Base-by-base conservation (phyloP, 2,888 invertebrate genomes). In the Prosapia bicincta region DNA sequence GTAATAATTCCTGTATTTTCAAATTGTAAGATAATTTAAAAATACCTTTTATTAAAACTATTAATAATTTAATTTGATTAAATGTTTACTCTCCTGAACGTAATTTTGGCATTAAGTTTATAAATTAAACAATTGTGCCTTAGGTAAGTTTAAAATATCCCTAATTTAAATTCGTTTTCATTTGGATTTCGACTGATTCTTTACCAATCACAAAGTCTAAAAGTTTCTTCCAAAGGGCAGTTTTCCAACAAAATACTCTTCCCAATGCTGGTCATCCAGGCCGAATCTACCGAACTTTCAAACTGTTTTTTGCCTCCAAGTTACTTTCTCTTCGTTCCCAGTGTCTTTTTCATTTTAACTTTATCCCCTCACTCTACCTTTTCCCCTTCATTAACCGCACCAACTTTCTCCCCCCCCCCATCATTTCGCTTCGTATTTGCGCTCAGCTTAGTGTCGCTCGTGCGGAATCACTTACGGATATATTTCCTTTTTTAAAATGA, bases 311-410 rank as follows among this genome's bases (percentile, higher is more conserved):
- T 20, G 20, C 54, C 20, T 54, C 3, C n/a, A 54, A 54, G 20
- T 54, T 54, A 54, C 54, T 20, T 54, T 54, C 54, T 54, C 20
- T 54, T 54, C 80, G 79, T 79, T 77, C 76, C 24, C 15, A 2
- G 32, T 38, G 38, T 38, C 38, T 70, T 43, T 70, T 38, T 70
- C 25, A 26, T 70, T 70, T 30, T 70, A 26, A 30, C 66, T 72
- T 74, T 77, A 28, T 69, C 76, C 73, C 54, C 72, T 65, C 72
- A 69, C 75, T 78, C 74, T 67, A 43, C 74, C 75, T 78, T 76
- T 69, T 68, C 38, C 75, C 71, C 77, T 74, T 76, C 76, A 72
- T 77, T 76, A 72, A 74, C 30, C 72, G 65, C 67, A 23, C 20
- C n/a, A 28, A 65, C 26, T 54, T 66, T 71, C 30, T 38, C 23